Base-by-base conservation (phyloP, 2,888 invertebrate species). In the Byasa hedistus region DNA sequence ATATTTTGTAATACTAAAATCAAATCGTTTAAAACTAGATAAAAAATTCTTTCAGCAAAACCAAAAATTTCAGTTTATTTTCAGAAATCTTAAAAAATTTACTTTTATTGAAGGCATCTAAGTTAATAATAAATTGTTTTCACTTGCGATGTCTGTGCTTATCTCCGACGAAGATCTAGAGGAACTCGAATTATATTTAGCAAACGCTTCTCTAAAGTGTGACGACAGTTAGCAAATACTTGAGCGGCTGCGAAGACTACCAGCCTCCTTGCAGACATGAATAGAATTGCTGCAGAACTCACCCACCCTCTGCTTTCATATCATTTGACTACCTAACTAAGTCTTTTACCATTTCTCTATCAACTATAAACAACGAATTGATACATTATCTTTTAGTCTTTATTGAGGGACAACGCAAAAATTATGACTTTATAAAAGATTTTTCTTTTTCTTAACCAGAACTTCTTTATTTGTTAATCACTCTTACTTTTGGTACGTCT, bases 171-270 rank as follows among this genome's bases (percentile, higher is more conserved):
- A 19, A 60, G 22, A 19, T 24, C 19, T 51, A 22, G 24, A 10
- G 24, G 24, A 51, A 52, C 4, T 23, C 23, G 44, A 54, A 64
- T 54, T 24, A 64, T 17, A 54, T 54, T 24, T 56, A 39, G 39
- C 17, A n/a, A 57, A 57, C 23, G 44, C 24, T 55, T 51, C 56
- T 64, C 61, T 75, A 78, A 79, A 83, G 78, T 81, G 78, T 83
- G 83, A 83, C 75, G 79, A 79, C 79, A 84, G 81, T 84, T 85
- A 79, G 81, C 74, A 73, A 81, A 84, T 84, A 83, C 80, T 85
- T 82, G 76, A 76, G 79, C 81, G 80, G 83, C 83, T 81, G 76
- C 75, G 74, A 75, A 75, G 75, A 78, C 77, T 76, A 73, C 52
- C 36, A 19, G 32, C 27, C 57, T 57, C 57, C 24, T 39, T 27